Base-by-base conservation (phyloP, 2,888 invertebrate species). In the Drosophila prostipennis region DNA sequence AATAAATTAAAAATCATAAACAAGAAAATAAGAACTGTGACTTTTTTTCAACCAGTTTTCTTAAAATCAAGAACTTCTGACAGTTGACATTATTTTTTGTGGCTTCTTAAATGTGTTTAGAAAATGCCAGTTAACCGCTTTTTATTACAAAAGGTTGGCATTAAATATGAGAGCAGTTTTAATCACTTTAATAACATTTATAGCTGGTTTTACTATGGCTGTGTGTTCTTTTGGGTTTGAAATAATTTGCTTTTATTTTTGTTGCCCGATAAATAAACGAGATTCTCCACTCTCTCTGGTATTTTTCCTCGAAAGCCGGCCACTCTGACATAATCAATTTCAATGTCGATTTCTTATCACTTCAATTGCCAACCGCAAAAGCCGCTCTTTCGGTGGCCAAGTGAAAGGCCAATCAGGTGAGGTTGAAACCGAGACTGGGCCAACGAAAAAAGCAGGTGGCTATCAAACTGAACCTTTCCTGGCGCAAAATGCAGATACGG, bases 331-430 rank as follows among this genome's bases (percentile, higher is more conserved):
- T 69, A 69, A 69, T 48, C 58, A n/a, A 42, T 58, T 61, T 71
- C 72, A 72, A 60, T 72, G 61, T 42, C 72, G 55, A 56, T 65
- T 51, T 58, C 45, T 65, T 73, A 73, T 72, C 52, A 57, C 53
- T 39, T 48, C 51, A 65, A 54, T 60, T 36, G 34, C 34, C 40
- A 34, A 42, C 37, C 29, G 49, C 42, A 8, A n/a, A 58, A 48
- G 29, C 19, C 34, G 76, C 36, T 49, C 49, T 64, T 58, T 58
- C 55, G 57, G 36, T 49, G 45, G 43, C 42, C 65, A 63, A 85
- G 80, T 85, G 80, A 80, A 85, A 82, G 80, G 82, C 80, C 75
- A 23, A 11, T 11, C 4, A 11, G 5, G n/a, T 29, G 58, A 32
- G 61, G 42, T 58, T 39, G 45, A 26, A 6, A 26, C 26, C 6